Base-by-base conservation (phyloP, 2,113 vertebrate species). In the Cololabis saira region DNA sequence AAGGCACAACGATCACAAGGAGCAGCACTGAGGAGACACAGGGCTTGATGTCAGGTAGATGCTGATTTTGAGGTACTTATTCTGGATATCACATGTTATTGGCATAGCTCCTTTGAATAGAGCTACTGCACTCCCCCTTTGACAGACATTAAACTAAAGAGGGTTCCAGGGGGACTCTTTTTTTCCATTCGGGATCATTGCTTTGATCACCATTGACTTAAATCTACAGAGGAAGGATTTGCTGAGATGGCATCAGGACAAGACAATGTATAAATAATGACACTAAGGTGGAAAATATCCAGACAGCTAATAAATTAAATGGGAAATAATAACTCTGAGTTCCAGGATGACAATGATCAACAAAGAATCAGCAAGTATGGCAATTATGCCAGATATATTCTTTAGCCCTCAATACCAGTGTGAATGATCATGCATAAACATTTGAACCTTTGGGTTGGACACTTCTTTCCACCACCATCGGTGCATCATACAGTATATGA, bases 1-100 rank as follows among this genome's bases (percentile, higher is more conserved):
- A 60, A 80, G 53, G 52, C 59, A 74, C 56, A 58, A 61, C 62
- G 18, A 60, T 60, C 53, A 67, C 74, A 74, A 61, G 70, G 62
- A 84, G 61, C 55, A 22, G 55, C 59, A 50, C 57, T n/a, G 16
- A 61, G 70, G 45, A 55, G 67, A 30, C 40, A 21, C n/a, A 43
- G 74, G 15, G 55, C 21, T 43, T 48, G 7, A 8, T 37, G 58
- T 52, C 64, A 74, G 59, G 68, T 67, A 61, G 61, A 80, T 21
- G 5, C 37, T 59, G 33, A 56, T 12, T 54, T 37, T 41, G 8
- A 54, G 37, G 50, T 52, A 42, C 27, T 52, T 62, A 44, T 76
- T 27, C 24, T 10, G 13, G 12, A 4, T 15, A 15, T 55, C 41
- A 49, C 54, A 58, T 56, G 37, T 43, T 58, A 16, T 40, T 41